Percentiles rank a stretch among this genome's conserved stretches.
phyloP scores from a whole-genome alignment of 1,140 invertebrate genomes.

The Leptopilina boulardi region DNA sequence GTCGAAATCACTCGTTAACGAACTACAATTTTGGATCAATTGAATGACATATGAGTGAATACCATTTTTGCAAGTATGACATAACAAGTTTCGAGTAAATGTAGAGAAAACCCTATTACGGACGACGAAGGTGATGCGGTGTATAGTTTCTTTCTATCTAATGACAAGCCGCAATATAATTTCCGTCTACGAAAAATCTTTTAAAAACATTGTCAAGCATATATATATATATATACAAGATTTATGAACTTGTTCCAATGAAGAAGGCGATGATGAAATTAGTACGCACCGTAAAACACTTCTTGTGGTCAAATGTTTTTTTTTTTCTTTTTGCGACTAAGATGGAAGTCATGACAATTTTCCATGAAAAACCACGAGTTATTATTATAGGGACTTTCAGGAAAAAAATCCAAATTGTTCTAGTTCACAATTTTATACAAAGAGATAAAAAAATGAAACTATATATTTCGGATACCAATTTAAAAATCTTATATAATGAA shows the following conservation, averaged over 20 bases:
- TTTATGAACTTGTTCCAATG: conserved; percentile 4
- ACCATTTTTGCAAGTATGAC: conserved; percentile 29
- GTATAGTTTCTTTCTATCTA: neutral
- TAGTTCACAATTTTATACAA: too few relatives aligned
- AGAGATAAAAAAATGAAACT: too few relatives aligned
- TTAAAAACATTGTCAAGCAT: neutral
- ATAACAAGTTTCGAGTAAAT: neutral
- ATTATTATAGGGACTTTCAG: too few relatives aligned
- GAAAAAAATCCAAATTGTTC: too few relatives aligned
- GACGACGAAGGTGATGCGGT: conserved; percentile 1
- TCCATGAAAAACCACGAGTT: neutral
- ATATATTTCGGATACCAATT: too few relatives aligned
- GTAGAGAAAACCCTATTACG: conserved; percentile 13
- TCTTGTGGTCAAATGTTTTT: neutral
- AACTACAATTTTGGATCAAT: conserved; percentile 15
- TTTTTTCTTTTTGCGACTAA: neutral
- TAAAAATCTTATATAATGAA: too few relatives aligned
- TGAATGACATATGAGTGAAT: conserved; percentile 29
- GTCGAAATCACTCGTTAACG: conserved; percentile 25
- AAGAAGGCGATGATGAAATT: conserved; percentile 24
- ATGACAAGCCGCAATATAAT: conserved; percentile 15
- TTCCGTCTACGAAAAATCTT: conserved; percentile 21
- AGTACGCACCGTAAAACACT: conserved; percentile 22
- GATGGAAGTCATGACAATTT: conserved; percentile 1
- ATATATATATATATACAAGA: neutral